A percentile compares a stretch with the other conserved stretches of the same genome.
phyloP scores from a whole-genome alignment of 2,113 vertebrate species.

The Regulus satrapa region DNA sequence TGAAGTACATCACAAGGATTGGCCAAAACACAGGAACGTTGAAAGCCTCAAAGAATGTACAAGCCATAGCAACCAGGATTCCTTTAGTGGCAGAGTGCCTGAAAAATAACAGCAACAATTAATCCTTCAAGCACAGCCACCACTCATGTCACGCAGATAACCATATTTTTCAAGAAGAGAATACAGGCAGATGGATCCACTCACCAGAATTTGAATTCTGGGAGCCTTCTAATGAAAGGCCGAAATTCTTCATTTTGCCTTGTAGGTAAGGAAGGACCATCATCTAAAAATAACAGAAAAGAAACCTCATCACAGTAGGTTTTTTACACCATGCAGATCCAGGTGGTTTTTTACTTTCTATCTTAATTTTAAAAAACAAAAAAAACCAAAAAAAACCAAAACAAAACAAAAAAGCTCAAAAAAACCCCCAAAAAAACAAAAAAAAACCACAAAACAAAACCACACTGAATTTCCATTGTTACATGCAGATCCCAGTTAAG shows the following conservation, averaged over 20 bases:
- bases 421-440: background rate
- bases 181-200: background rate
- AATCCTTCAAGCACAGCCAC: background rate
- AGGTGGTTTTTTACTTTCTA: background rate
- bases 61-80: slow-evolving; percentile 93
- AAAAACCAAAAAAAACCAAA: too few relatives aligned
- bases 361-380: too few relatives aligned
- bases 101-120: slow-evolving; percentile 1
- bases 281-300: slow-evolving; percentile 74
- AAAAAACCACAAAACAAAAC: background rate
- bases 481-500: background rate
- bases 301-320: background rate
- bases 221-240: slow-evolving; percentile 96
- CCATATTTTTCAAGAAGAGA: background rate
- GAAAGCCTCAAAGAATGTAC: slow-evolving; percentile 98
- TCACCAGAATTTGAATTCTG: slow-evolving; percentile 99
- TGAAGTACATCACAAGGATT: slow-evolving; percentile 99
- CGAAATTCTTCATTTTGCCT: slow-evolving; percentile 99
- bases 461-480: background rate
- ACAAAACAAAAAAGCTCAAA: background rate
- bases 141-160: background rate
- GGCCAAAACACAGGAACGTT: slow-evolving; percentile 99
- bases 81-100: slow-evolving; percentile 99
- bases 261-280: slow-evolving; percentile 93
- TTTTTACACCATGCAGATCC: background rate